Evolutionary conservation across 2,888 invertebrate genomes (phyloP), one percentile per base, ranked within the genome.

Genomic region (Autographa pulchrina): DNA sequence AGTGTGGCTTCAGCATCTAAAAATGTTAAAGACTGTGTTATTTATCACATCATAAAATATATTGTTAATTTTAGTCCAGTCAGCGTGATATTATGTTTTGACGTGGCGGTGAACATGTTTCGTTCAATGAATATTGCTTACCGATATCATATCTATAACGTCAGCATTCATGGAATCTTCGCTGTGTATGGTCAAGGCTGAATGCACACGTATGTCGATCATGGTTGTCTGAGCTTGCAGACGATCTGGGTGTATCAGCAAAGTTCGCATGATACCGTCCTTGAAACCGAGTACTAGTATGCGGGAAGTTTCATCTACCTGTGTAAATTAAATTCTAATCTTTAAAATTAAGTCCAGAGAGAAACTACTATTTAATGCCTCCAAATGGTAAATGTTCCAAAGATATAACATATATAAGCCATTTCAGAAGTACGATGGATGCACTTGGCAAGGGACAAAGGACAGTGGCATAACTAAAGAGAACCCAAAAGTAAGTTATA

Each of bases 281-380:
- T 93, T 94, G 80, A 97, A 98, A 2, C 97, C 98, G 3, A 97
- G 95, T 11, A 98, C 89, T 41, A 98, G 84, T 52, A 97, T 96
- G 35, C 96, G 96, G 16, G 97, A 98, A 0, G 96, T 96, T 31
- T 87, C 85, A 78, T 97, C 97, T 11, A 97, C 92, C 97, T 97
- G 78, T 0, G 8, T 25, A 20, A 4, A 54, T 13, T 43, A 16
- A 6, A 48, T n/a, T 48, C 16, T 2, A 61, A 25, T 25, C 1
- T 25, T 25, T 25, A 25, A 25, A 25, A 25, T 25, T 25, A 25
- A 25, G 25, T 25, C 25, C 25, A 25, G 25, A 25, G 25, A 25
- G 25, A n/a, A n/a, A n/a, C n/a, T n/a, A n/a, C n/a, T n/a, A n/a
- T n/a, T n/a, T n/a, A n/a, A n/a, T n/a, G n/a, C n/a, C n/a, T n/a